Base-by-base conservation (phyloP, 2,888 invertebrate genomes). In the Biston betularia region DNA sequence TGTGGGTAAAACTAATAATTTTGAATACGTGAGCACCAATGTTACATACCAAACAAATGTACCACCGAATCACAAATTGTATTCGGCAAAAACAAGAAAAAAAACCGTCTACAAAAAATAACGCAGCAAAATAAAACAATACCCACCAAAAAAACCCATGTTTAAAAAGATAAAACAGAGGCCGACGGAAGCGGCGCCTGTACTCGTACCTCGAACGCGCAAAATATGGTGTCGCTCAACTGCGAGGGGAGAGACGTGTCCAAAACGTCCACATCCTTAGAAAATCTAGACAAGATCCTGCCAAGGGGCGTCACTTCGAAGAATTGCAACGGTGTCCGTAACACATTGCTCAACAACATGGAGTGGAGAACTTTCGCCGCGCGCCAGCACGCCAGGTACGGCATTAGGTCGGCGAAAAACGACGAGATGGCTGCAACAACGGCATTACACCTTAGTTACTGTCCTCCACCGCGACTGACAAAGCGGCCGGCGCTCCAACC, bases 241-340 rank as follows among this genome's bases (percentile, higher is more conserved):
- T 95, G 94, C 89, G 93, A 94, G 70, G 96, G 96, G 76, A 96
- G 94, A 80, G 94, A 94, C 79, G 94, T 94, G 89, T 97, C 97
- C 94, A 96, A 87, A 75, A 96, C 94, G 87, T 97, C 96, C 78
- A 96, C 91, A 89, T 97, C 97, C 95, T 96, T 96, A 87, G 96
- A 95, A 91, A 96, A 96, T 87, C 96, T 95, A 91, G 95, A 84
- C 67, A 97, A 92, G 78, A 97, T 95, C 76, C 97, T 94, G 85
- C 97, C 97, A 74, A 95, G 78, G 52, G 97, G 97, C 63, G 97
- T 97, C 77, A 95, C 96, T 88, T 97, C 97, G 92, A 96, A 97
- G 93, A 97, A 95, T 82, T 95, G 94, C 92, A 97, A 95, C 63
- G 97, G 97, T 80, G 95, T 94, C 82, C 94, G 94, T 75, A 97